Percentiles rank a stretch among this genome's conserved stretches.
Evolutionary conservation across 2,797 vertebrate genomes (phyloP).

Genomic region (Fistularia tabacaria): DNA sequence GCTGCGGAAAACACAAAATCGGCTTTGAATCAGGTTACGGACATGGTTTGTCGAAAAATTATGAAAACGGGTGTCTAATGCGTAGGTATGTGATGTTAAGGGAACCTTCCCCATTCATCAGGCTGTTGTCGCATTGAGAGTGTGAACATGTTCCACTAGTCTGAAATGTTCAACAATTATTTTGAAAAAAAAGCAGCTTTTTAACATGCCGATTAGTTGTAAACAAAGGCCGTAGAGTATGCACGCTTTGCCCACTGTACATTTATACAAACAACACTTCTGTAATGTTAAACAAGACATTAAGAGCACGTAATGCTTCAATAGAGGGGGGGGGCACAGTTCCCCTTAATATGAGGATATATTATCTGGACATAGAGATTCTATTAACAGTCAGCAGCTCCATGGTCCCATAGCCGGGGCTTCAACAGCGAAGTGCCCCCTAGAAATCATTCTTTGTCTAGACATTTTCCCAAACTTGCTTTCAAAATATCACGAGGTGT

Average conservation of each 20-base stretch:
- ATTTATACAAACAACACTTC: constrained; percentile 62
- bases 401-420: constrained; percentile 58
- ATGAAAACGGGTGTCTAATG: no score
- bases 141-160: constrained; percentile 10
- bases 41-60: no score
- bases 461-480: constrained; percentile 27
- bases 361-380: constrained; percentile 58
- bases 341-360: constrained; percentile 53
- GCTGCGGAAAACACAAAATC: no score
- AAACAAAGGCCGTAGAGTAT: constrained; percentile 58
- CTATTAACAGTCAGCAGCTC: constrained; percentile 72
- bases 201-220: constrained; percentile 37
- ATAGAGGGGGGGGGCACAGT: constrained; percentile 37
- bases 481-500: constrained; percentile 33
- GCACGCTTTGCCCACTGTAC: constrained; percentile 57
- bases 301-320: constrained; percentile 49
- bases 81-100: no score
- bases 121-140: constrained; percentile 14
- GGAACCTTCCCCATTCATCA: no score
- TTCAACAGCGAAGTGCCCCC: constrained; percentile 32
- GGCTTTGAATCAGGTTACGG: no score
- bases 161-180: constrained; percentile 14
- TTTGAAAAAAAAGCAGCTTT: constrained; percentile 26
- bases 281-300: constrained; percentile 62
- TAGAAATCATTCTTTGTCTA: constrained; percentile 23